These are phyloP conservation scores for Psittacara wagleri DNA, from an alignment of 2,113 vertebrate species.

Conservation along the genomic window DNA sequence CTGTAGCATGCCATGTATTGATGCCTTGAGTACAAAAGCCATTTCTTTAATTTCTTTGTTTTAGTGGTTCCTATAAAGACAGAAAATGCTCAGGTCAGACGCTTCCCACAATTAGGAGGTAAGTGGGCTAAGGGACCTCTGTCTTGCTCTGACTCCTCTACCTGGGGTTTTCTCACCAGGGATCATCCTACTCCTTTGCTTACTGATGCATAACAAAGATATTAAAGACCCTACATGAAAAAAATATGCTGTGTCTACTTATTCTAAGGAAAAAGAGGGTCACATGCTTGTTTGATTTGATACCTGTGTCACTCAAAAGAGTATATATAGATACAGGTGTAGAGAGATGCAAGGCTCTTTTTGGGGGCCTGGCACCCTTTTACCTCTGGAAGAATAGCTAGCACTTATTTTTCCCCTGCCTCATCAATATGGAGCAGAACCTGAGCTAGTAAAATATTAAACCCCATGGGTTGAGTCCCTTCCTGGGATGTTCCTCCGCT, in stretches of 20 bases:
- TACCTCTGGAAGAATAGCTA: neutral
- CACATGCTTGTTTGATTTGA: neutral
- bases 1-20: neutral
- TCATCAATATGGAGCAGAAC: neutral
- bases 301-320: rapidly evolving
- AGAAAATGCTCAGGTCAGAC: neutral
- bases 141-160: neutral
- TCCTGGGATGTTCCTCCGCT: rapidly evolving
- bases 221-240: neutral
- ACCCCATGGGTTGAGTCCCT: neutral
- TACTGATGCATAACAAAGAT: neutral
- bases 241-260: neutral
- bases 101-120: neutral
- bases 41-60: neutral
- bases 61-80: neutral
- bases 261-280: neutral
- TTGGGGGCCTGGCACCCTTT: neutral
- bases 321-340: neutral
- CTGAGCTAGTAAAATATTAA: neutral
- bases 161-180: neutral
- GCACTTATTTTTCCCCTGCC: neutral
- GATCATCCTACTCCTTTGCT: neutral
- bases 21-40: neutral
- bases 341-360: neutral
- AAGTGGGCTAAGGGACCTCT: neutral